Conservation (phyloP, 2,888 invertebrate species). For the Disparrhopalites patrizii region DNA sequence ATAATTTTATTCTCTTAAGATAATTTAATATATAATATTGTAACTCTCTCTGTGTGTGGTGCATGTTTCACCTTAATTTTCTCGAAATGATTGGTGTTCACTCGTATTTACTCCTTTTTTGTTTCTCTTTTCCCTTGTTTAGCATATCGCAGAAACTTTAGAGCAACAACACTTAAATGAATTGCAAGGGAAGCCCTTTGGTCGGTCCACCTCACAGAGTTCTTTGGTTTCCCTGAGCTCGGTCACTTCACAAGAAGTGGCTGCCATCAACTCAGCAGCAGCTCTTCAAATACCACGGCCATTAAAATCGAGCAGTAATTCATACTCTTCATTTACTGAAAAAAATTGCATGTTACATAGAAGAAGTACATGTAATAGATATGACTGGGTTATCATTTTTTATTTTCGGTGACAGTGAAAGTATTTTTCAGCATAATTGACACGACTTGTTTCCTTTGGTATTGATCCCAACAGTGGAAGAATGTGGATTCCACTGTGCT, state of each 20-base stretch:
- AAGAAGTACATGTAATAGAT: too few relatives aligned
- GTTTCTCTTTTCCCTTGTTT: conserved; percentile 1
- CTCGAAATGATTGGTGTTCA: too few relatives aligned
- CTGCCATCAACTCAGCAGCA: conserved; percentile 58
- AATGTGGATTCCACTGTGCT: too few relatives aligned
- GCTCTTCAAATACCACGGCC: conserved; percentile 52
- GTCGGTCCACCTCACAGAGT: conserved; percentile 62
- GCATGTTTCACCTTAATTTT: too few relatives aligned
- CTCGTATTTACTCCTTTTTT: too few relatives aligned
- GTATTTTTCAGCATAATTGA: conserved; percentile 15
- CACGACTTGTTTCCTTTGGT: not conserved
- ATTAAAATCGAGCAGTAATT: conserved; percentile 55
- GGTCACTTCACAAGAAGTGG: conserved; percentile 68
- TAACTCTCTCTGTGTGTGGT: too few relatives aligned
- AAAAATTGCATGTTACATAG: not conserved
- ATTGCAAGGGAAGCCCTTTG: conserved; percentile 49
- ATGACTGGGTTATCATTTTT: conserved; percentile 13
- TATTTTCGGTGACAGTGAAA: conserved; percentile 5
- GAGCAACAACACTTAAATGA: conserved; percentile 39
- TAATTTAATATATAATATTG: too few relatives aligned
- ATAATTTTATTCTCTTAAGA: too few relatives aligned
- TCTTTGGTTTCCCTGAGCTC: conserved; percentile 67
- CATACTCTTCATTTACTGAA: conserved; percentile 3
- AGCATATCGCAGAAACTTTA: conserved; percentile 49
- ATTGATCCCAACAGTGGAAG: too few relatives aligned